Evolutionary conservation across 2,888 invertebrate species (phyloP), one percentile per base, ranked within the genome.

Genomic region (Limulus polyphemus): DNA sequence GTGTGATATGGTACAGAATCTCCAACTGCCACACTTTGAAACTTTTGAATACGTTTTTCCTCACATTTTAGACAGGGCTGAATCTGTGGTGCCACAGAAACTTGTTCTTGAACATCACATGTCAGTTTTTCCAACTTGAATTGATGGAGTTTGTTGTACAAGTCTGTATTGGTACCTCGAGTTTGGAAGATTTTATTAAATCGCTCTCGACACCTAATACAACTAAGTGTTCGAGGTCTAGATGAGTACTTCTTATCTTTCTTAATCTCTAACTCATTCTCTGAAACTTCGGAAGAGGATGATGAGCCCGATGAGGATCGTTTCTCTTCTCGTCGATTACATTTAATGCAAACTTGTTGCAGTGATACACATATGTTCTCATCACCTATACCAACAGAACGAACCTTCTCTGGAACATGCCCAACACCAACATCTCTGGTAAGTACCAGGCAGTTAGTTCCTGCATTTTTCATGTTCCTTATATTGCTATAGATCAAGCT

Each of bases 391-490:
- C 80, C 83, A 55, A 81, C 67, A 62, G 75, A 72, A 16, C 68
- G 79, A 47, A 77, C 59, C 58, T 59, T 64, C 49, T 49, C 61
- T 48, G 63, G 63, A 51, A 66, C 58, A 55, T 62, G 62, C 51
- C 61, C 65, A 55, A 81, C 82, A 5, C 84, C 85, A 59, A 85
- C 79, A 72, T 84, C 85, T 64, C 85, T 76, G 32, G 54, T 82
- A 64, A 83, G 75, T 47, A 82, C 81, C 7, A 79, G 77, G 69
- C 82, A 83, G 75, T 64, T 57, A 59, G 69, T 65, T n/a, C 65
- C 67, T 9, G 62, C 57, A 59, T 60, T 64, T 62, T 62, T 66
- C 48, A 16, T 13, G n/a, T 47, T 32, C 17, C 11, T 11, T 54
- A 17, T 54, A 16, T 11, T 54, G 16, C 54, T 54, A n/a, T 13